Evolutionary conservation across 1,140 invertebrate species (phyloP).

Genomic region (Drosophila lacertosa): DNA sequence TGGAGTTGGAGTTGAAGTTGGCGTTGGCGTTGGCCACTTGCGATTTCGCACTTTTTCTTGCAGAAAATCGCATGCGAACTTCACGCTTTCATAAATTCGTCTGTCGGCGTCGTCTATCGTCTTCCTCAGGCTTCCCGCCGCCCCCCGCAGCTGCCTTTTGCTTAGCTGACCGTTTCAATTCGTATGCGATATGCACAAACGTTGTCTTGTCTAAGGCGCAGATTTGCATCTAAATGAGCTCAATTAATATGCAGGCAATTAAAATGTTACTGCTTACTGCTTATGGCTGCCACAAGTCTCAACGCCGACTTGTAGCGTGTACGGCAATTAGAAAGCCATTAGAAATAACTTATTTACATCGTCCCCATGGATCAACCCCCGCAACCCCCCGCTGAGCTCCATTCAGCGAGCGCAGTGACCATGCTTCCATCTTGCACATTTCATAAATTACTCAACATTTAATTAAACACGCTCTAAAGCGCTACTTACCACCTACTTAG

Average conservation of each 20-base stretch:
- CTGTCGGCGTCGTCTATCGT: background rate
- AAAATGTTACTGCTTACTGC: conserved; percentile 64
- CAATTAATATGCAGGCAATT: conserved; percentile 79
- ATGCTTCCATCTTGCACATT: conserved; percentile 38
- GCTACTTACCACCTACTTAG: conserved; percentile 82
- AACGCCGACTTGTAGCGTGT: conserved; percentile 25
- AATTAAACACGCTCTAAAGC: conserved; percentile 82
- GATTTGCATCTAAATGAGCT: conserved; percentile 78
- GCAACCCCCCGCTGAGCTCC: background rate
- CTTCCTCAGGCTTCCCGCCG: too few relatives aligned
- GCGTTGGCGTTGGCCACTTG: too few relatives aligned
- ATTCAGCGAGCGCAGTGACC: background rate
- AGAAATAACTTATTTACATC: conserved; percentile 75
- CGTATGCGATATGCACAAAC: background rate
- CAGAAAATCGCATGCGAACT: conserved; percentile 57
- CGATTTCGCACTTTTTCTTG: conserved; percentile 64
- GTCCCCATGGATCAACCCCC: background rate
- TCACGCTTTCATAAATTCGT: conserved; percentile 58
- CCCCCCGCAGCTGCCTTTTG: too few relatives aligned
- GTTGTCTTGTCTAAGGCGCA: conserved; percentile 16
- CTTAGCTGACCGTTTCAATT: conserved; percentile 34
- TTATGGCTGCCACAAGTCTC: conserved; percentile 49
- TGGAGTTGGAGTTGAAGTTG: too few relatives aligned
- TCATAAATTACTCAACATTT: conserved; percentile 83
- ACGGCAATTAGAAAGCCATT: conserved; percentile 79